A percentile compares a stretch with the other conserved stretches of the same genome.
Evolutionary conservation across 2,888 invertebrate genomes (phyloP).

Genomic region (Zelleria hepariella): DNA sequence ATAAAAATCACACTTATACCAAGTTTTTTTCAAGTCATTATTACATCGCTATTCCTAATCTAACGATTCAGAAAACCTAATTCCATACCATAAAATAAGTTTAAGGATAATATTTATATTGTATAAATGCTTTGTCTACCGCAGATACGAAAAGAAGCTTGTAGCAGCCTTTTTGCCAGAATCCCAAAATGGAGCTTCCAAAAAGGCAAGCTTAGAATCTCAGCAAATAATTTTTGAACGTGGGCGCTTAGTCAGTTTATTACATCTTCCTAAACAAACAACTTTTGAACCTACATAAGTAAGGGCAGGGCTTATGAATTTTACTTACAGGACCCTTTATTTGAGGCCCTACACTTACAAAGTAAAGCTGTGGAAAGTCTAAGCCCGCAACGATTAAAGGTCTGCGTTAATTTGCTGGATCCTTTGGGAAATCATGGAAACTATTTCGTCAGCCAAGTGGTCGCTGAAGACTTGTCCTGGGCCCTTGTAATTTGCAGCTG

Average conservation of each 20-base stretch:
- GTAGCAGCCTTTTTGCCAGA: background rate
- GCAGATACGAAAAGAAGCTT: background rate
- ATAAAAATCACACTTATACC: too few relatives aligned
- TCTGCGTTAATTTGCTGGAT: background rate
- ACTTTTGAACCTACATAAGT: background rate
- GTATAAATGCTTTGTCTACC: background rate
- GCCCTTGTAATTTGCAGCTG: background rate
- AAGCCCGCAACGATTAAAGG: background rate
- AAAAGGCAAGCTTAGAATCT: background rate
- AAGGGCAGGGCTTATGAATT: background rate
- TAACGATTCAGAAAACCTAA: too few relatives aligned
- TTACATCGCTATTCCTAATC: too few relatives aligned
- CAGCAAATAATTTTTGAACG: background rate
- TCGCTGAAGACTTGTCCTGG: background rate
- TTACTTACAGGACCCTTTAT: background rate
- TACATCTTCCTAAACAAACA: background rate
- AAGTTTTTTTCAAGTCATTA: too few relatives aligned
- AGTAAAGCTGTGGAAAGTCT: background rate
- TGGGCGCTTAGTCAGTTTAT: background rate
- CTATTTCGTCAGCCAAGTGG: background rate
- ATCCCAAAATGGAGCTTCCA: background rate
- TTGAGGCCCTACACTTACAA: background rate
- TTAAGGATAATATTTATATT: too few relatives aligned
- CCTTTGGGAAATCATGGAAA: constrained; percentile 4
- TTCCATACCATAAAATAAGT: too few relatives aligned